Evolutionary conservation across 2,797 vertebrate species (phyloP), one percentile per base, ranked within the genome.

Genomic region (Microctenopoma stevenorrisi): DNA sequence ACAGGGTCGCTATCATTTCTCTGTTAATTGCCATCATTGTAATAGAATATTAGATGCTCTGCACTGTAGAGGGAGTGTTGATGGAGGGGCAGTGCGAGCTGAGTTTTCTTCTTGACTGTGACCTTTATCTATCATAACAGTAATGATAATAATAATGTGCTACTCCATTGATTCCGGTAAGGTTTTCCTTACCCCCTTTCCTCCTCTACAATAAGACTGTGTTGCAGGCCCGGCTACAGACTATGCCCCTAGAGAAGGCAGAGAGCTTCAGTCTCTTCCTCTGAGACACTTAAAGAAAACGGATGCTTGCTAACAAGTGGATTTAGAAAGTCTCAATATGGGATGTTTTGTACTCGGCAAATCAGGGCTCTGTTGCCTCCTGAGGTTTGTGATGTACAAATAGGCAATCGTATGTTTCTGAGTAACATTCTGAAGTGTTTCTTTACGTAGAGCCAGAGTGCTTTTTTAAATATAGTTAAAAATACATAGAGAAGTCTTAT

Each of bases 1-100:
- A 86, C 83, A 79, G 86, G 78, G 80, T 87, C 60, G 82, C 90
- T 90, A 89, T 93, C 86, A 86, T 88, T 87, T 74, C 85, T 82
- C 81, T 84, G 86, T 76, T 92, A 92, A 93, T 91, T 91, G 85
- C 85, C 81, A 76, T 84, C 87, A 91, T 89, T 91, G 90, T 91
- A 89, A 90, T 89, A 85, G 85, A 93, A 92, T 91, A 90, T 88
- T 84, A 88, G 84, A 91, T 89, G 81, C 78, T 82, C 62, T 18
- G 18, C 62, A 43, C 77, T 79, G 82, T 63, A 72, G 76, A 76
- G 74, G 74, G 72, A 82, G 78, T 77, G 85, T 86, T 92, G 89
- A 86, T 90, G 79, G 86, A 88, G 72, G 83, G 77, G 58, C 74
- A 73, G 69, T 65, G 77, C 62, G 53, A 79, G 83, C 77, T 56